These are phyloP conservation scores for Drosophila leonis DNA, from an alignment of 2,888 invertebrate genomes.

Conservation along the genomic window DNA sequence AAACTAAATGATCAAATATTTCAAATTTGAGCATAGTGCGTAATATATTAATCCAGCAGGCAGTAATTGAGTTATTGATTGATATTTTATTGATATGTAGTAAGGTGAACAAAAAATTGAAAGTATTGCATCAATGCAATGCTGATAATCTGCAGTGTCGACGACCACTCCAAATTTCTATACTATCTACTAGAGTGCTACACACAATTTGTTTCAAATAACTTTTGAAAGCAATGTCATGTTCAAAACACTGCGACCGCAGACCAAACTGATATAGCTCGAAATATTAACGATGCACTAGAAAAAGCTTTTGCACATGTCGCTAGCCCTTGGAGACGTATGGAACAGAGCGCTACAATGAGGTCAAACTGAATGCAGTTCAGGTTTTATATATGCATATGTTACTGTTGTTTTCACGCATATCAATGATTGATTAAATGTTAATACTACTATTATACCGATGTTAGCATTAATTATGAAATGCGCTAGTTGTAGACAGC, in stretches of 20 bases:
- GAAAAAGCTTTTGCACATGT: conserved; percentile 7
- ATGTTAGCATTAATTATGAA: background rate
- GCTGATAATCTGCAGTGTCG: background rate
- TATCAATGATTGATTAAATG: background rate
- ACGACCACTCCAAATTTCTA: conserved; percentile 8
- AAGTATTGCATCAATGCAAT: background rate
- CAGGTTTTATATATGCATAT: background rate
- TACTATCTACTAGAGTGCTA: conserved; percentile 4
- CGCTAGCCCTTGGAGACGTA: background rate
- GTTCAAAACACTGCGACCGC: conserved; percentile 2
- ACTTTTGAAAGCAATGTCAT: conserved; percentile 34
- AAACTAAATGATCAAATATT: background rate
- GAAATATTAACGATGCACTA: conserved; percentile 29
- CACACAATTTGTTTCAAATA: conserved; percentile 2
- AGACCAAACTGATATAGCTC: background rate
- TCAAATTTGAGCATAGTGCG: background rate
- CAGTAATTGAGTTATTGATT: background rate
- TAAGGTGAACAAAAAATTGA: background rate
- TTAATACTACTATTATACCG: background rate
- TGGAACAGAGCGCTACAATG: background rate
- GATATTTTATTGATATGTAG: too few relatives aligned
- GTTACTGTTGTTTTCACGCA: background rate
- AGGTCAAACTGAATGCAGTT: too few relatives aligned
- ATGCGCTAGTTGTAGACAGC: background rate
- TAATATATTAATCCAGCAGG: background rate